Conservation (phyloP, 2,888 invertebrate genomes). For the Spilarctia lutea region DNA sequence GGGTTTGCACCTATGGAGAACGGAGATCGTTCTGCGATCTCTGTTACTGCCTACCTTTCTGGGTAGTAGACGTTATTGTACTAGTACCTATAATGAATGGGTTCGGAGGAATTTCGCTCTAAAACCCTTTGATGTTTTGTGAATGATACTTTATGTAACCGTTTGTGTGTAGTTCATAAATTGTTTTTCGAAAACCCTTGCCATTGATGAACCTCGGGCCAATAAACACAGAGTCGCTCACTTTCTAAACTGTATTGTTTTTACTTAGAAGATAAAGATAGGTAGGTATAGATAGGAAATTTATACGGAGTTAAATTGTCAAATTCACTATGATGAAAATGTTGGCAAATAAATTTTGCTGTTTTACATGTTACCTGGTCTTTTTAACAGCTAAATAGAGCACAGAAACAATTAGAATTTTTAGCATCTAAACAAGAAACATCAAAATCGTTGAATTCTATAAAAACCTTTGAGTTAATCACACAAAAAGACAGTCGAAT, state of each 20-base stretch:
- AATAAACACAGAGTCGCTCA: background rate
- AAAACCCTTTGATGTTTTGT: background rate
- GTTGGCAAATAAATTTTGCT: background rate
- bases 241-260: background rate
- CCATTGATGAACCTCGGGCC: background rate
- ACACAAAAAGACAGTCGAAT: too few relatives aligned
- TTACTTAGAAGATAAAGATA: background rate
- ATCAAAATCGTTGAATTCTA: too few relatives aligned
- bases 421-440: too few relatives aligned
- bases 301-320: background rate
- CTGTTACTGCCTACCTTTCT: too few relatives aligned
- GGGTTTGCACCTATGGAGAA: too few relatives aligned
- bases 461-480: too few relatives aligned
- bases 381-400: background rate
- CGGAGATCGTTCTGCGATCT: too few relatives aligned
- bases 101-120: background rate
- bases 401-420: background rate
- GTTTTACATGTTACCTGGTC: background rate
- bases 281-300: background rate
- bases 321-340: background rate
- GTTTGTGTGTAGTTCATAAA: background rate
- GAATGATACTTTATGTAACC: background rate
- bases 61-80: too few relatives aligned
- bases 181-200: background rate
- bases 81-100: slow-evolving; percentile 11